phyloP scores from a whole-genome alignment of 2,888 invertebrate species.

The Xanthorhoe designata region DNA sequence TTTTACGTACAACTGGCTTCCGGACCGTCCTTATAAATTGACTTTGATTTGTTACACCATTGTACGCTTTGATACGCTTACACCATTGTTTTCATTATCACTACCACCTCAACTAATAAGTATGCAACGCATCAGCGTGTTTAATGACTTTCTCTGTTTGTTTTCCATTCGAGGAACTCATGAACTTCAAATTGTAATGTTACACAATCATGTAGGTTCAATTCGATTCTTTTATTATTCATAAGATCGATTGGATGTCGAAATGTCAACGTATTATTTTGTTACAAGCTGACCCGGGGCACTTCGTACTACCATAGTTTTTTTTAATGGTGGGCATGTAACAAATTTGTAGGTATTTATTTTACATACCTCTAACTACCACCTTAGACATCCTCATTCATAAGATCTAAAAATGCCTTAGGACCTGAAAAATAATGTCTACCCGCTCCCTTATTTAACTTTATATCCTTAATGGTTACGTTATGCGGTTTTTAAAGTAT shows the following conservation, averaged over 20 bases:
- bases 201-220: neutral
- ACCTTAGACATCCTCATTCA: no score
- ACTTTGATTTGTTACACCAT: constrained; percentile 7
- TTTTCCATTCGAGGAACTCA: constrained; percentile 59
- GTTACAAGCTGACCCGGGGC: no score
- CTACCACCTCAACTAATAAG: constrained; percentile 27
- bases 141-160: constrained; percentile 81
- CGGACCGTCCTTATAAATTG: constrained; percentile 1
- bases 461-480: no score
- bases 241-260: neutral
- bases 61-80: constrained; percentile 36
- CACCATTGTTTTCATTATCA: constrained; percentile 43
- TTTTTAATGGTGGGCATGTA: neutral
- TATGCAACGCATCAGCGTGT: constrained; percentile 67
- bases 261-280: neutral
- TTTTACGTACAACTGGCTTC: neutral
- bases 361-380: no score
- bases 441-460: no score
- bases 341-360: no score
- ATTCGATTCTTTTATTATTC: neutral
- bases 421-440: no score
- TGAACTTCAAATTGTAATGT: constrained; percentile 49
- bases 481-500: no score
- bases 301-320: no score
- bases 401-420: no score